Evolutionary conservation across 2,888 invertebrate genomes (phyloP).

Genomic region (Sipha maydis): DNA sequence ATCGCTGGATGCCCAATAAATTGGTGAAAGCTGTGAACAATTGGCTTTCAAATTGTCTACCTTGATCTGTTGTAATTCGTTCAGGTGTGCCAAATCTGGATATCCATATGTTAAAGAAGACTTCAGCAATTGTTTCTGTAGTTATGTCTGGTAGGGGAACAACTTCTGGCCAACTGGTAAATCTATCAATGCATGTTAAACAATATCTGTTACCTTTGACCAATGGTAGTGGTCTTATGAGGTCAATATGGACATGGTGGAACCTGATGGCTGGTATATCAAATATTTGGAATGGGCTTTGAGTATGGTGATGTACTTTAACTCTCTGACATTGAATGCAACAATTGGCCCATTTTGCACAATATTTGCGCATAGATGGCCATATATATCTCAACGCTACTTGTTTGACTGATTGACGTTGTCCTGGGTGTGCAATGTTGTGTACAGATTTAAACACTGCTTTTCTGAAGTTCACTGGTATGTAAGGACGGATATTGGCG

Average conservation of each 20-base stretch:
- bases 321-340: slow-evolving; percentile 66
- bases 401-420: slow-evolving; percentile 65
- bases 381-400: slow-evolving; percentile 67
- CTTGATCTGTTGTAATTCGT: neutral
- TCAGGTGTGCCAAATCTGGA: neutral
- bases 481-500: slow-evolving; percentile 64
- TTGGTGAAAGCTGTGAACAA: neutral
- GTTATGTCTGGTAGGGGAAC: slow-evolving; percentile 17
- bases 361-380: slow-evolving; percentile 67
- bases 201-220: neutral
- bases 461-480: slow-evolving; percentile 36
- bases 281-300: neutral
- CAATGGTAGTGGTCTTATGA: slow-evolving; percentile 57
- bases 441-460: slow-evolving; percentile 64
- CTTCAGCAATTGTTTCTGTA: neutral
- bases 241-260: neutral
- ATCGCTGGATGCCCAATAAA: neutral
- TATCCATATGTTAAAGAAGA: neutral
- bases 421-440: slow-evolving; percentile 65
- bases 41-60: slow-evolving; percentile 20
- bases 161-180: neutral
- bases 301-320: neutral
- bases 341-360: slow-evolving; percentile 65
- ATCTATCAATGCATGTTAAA: neutral
- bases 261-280: neutral